Evolutionary conservation across 2,797 vertebrate genomes (phyloP).

Genomic region (Myiotriccus ornatus): DNA sequence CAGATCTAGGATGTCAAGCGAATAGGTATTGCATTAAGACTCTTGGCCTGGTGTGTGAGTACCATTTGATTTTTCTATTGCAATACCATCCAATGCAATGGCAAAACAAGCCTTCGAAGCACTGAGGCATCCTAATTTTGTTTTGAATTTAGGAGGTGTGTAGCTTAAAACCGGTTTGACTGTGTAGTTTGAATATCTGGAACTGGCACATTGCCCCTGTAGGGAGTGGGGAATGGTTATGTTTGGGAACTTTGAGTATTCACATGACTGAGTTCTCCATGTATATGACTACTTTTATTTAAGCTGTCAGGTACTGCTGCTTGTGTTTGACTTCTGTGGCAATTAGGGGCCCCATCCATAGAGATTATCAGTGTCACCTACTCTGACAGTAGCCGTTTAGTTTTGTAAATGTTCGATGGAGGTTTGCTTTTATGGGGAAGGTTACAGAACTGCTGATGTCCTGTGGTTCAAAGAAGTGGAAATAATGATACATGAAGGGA

Average conservation of each 20-base stretch:
- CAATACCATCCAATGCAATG: not conserved
- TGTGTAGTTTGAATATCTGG: not conserved
- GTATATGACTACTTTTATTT: not conserved
- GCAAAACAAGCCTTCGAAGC: not conserved
- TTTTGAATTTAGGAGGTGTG: not conserved
- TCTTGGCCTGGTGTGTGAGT: not conserved
- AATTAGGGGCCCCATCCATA: fast-evolving
- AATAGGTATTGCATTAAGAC: not conserved
- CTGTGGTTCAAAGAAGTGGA: not conserved
- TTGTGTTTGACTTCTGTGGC: not conserved
- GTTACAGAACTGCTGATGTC: not conserved
- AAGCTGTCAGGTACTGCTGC: not conserved
- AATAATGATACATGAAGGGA: not conserved
- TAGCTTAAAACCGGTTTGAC: not conserved
- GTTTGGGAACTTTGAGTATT: not conserved
- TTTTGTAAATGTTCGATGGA: not conserved
- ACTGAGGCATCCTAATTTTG: not conserved
- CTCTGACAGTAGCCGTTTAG: not conserved
- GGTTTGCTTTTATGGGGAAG: not conserved
- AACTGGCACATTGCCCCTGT: fast-evolving
- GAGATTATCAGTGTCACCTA: not conserved
- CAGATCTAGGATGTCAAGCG: not conserved
- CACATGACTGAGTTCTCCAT: not conserved
- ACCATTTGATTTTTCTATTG: not conserved
- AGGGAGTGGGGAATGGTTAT: not conserved